Evolutionary conservation across 2,113 vertebrate genomes (phyloP).

Genomic region (Hydrochoerus hydrochaeris): DNA sequence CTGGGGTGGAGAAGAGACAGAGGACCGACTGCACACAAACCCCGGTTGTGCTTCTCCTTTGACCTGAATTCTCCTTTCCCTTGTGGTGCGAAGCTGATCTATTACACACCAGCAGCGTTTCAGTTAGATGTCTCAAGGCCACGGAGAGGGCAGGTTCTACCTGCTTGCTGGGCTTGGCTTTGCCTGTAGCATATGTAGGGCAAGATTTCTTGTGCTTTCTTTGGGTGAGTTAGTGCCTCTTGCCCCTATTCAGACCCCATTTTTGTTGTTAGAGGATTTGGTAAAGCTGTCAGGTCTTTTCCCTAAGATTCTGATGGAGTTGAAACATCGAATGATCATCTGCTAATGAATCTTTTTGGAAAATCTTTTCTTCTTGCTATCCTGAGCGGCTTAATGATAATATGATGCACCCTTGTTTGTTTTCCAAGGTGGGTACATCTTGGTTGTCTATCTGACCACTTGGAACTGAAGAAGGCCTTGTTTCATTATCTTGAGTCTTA

Average conservation of each 20-base stretch:
- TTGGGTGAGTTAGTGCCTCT: slow-evolving; percentile 74
- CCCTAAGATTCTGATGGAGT: slow-evolving; percentile 78
- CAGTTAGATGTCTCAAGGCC: slow-evolving; percentile 9
- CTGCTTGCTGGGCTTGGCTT: slow-evolving; percentile 5
- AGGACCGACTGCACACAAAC: not conserved
- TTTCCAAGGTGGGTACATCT: slow-evolving; percentile 72
- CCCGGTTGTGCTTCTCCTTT: not conserved
- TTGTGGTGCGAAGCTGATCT: not conserved
- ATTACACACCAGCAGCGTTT: not conserved
- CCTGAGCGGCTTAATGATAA: slow-evolving; percentile 13
- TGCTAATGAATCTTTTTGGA: slow-evolving; percentile 68
- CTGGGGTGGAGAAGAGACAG: not conserved
- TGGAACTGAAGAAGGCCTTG: not conserved
- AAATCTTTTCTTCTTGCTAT: slow-evolving; percentile 74
- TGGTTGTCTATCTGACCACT: slow-evolving; percentile 43
- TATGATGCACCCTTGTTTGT: slow-evolving; percentile 67
- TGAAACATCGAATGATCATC: slow-evolving; percentile 79
- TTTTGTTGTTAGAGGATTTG: slow-evolving; percentile 79
- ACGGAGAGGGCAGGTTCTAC: not conserved
- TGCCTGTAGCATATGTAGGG: slow-evolving; percentile 42
- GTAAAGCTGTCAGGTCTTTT: slow-evolving; percentile 66
- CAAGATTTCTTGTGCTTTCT: slow-evolving; percentile 74
- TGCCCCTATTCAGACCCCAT: slow-evolving; percentile 76
- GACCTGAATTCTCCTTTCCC: not conserved
- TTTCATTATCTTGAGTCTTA: slow-evolving; percentile 42